phyloP scores from a whole-genome alignment of 2,888 invertebrate species.

The Lacanobia oleracea region DNA sequence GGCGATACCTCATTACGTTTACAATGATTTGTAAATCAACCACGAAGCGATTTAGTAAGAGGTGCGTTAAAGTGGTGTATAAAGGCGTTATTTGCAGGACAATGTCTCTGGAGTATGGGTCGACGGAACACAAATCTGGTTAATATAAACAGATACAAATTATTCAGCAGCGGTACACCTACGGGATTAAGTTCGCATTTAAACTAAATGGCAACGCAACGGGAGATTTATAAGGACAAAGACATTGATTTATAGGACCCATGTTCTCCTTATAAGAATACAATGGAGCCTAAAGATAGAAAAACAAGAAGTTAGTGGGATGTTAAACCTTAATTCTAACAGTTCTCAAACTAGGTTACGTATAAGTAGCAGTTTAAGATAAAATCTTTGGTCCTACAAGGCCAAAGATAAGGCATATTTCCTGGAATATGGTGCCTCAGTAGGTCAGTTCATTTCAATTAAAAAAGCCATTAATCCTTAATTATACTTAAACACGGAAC shows the following conservation, averaged over 20 bases:
- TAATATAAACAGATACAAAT: slow-evolving; percentile 64
- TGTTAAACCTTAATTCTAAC: neutral
- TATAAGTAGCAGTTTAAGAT: slow-evolving; percentile 6
- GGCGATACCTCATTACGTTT: slow-evolving; percentile 55
- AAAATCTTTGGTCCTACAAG: slow-evolving; percentile 4
- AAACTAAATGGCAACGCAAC: slow-evolving; percentile 50
- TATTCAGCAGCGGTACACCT: slow-evolving; percentile 57
- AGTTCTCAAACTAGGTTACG: neutral
- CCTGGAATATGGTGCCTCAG: neutral
- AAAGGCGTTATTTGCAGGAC: slow-evolving; percentile 59
- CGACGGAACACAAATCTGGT: slow-evolving; percentile 42
- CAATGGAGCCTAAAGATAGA: neutral
- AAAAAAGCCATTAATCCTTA: neutral
- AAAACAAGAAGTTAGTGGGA: neutral
- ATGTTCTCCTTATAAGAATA: neutral
- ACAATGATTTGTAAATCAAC: slow-evolving; percentile 67
- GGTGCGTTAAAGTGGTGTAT: slow-evolving; percentile 41
- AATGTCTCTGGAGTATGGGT: slow-evolving; percentile 58
- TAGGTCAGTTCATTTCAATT: slow-evolving; percentile 19
- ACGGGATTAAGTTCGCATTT: slow-evolving; percentile 55
- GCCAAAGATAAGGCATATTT: slow-evolving; percentile 6
- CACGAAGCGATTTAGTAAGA: slow-evolving; percentile 42
- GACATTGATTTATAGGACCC: slow-evolving; percentile 10
- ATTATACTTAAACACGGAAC: slow-evolving; percentile 7
- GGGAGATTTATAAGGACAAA: slow-evolving; percentile 41